A percentile compares a stretch with the other conserved stretches of the same genome.
Conservation (phyloP, 2,113 vertebrate species). For the Haemorhous mexicanus region DNA sequence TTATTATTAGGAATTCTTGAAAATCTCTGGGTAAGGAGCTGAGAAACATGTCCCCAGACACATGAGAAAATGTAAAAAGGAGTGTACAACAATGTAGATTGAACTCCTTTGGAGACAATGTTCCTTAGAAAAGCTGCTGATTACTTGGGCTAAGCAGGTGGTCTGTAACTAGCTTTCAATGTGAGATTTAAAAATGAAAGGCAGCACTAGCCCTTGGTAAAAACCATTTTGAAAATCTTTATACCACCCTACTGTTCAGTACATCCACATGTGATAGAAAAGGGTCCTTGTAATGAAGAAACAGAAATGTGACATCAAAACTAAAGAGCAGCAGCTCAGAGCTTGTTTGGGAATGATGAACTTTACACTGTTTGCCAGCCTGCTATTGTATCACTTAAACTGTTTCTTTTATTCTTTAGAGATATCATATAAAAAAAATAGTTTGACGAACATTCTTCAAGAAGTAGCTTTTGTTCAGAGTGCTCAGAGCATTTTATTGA, state of each 20-base stretch:
- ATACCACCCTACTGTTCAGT: constrained; percentile 5
- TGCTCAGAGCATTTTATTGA: background rate
- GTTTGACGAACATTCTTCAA: background rate
- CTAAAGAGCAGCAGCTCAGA: background rate
- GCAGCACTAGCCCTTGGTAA: background rate
- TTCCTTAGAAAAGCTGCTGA: constrained; percentile 28
- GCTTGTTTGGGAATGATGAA: constrained; percentile 4
- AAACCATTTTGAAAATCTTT: constrained; percentile 3
- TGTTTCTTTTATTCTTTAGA: constrained; percentile 17
- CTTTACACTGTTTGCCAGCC: background rate
- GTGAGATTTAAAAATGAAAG: constrained; percentile 34
- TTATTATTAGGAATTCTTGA: background rate
- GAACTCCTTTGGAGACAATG: background rate
- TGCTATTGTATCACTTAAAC: background rate
- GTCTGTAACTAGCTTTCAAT: background rate
- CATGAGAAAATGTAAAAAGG: background rate
- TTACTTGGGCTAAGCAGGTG: background rate
- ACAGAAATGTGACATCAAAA: constrained; percentile 28
- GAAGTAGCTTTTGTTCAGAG: background rate
- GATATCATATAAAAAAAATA: background rate
- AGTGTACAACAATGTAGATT: background rate
- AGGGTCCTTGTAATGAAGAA: background rate
- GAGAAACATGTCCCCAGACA: background rate
- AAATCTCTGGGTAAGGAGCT: background rate
- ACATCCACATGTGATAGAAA: background rate